Base-by-base conservation (phyloP, 2,797 vertebrate genomes). In the Malacoraja senta region DNA sequence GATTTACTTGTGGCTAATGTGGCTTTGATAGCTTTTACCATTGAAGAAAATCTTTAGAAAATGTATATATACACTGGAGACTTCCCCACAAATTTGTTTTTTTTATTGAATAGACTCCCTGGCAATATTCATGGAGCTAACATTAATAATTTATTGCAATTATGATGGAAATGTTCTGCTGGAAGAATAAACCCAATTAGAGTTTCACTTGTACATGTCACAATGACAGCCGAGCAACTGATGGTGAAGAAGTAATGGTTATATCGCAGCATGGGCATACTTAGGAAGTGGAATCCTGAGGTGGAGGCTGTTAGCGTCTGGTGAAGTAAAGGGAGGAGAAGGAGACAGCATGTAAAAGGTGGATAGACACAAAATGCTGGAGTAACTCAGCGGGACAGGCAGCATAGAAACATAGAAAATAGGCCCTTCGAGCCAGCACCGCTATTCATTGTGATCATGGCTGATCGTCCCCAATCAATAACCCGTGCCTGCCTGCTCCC, bases 141-240 rank as follows among this genome's bases (percentile, higher is more conserved):
- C 32, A 88, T 88, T 88, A 68, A 88, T 68, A 88, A 88, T 88
- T 68, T 68, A 88, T 63, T 68, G 32, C 44, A 65, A 32, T 88
- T 88, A 88, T 88, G 65, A 88, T 65, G n/a, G 13, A 35, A 68
- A 68, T 63, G 84, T 68, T 68, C n/a, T 68, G 61, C 61, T 88
- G 61, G 26, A 88, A 88, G 61, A 65, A 65, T 88, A 65, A 65
- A 88, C 19, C 61, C 84, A 65, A 35, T 68, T 88, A 68, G 61
- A 65, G 84, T 88, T 88, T 19, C 17, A 35, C 63, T 68, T 35
- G n/a, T 68, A 35, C 35, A 88, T 68, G 17, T 68, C 84, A 68
- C 10, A 88, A 19, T 88, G n/a, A 88, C 17, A 65, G 8, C 19
- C 0, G 17, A 68, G n/a, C 63, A 65, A 35, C 84, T 88, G 84